Base-by-base conservation (phyloP, 2,888 invertebrate genomes). In the Platerodrilus igneus region DNA sequence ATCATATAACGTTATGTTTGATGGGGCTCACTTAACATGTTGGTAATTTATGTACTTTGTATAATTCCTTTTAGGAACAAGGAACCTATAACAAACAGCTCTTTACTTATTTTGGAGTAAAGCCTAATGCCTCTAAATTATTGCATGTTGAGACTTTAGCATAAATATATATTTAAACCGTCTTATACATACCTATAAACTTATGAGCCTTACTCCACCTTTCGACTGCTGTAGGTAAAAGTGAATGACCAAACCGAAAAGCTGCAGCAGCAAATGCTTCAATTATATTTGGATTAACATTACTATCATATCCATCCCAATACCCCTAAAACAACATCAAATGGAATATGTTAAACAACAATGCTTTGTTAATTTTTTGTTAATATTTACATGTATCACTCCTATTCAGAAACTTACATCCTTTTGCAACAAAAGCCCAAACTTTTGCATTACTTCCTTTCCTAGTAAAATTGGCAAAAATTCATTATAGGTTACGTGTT, bases 171-270 rank as follows among this genome's bases (percentile, higher is more conserved):
- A n/a, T n/a, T n/a, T n/a, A n/a, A n/a, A n/a, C n/a, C n/a, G n/a
- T n/a, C n/a, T n/a, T n/a, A n/a, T n/a, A n/a, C n/a, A n/a, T 73
- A 86, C 87, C 86, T 51, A 93, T 90, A 60, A 92, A 92, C 70
- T 92, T 92, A 65, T 93, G 92, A 14, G 89, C 90, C 70, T 92
- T 93, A 37, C 91, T 92, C 90, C 92, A 93, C 61, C 92, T 77
- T 67, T 93, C 92, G 3, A 92, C 86, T 14, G 89, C 88, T 2
- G 91, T 91, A 6, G 92, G 92, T 45, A 93, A 67, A 10, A 93
- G 69, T 0, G 92, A 92, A 64, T 93, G 93, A 1, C 92, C 93
- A 56, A 93, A 92, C 56, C 93, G 78, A 69, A 90, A 93, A 7
- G 92, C 92, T 26, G 92, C 92, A 8, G 91, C 79, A n/a, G 91